These are phyloP conservation scores for Agrochola lychnidis DNA, from an alignment of 2,888 invertebrate genomes.

Conservation along the genomic window DNA sequence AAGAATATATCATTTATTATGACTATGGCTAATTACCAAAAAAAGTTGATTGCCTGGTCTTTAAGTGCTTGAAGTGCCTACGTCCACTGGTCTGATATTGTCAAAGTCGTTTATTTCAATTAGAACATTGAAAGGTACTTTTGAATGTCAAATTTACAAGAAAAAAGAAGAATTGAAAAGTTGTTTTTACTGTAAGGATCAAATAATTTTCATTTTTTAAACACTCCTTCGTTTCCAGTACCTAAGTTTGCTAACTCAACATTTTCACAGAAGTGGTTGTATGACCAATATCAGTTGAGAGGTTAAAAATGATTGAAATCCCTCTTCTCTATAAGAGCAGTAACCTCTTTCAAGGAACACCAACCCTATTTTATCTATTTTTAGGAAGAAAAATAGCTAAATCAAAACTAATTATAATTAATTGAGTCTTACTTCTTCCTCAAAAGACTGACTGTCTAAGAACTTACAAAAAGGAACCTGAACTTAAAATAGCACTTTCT, in stretches of 20 bases:
- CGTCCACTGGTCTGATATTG: background rate
- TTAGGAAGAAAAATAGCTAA: background rate
- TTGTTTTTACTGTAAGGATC: background rate
- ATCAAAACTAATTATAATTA: slow-evolving; percentile 11
- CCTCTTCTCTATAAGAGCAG: no score
- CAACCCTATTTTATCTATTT: background rate
- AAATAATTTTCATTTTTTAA: background rate
- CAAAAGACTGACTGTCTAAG: background rate
- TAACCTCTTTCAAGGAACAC: no score
- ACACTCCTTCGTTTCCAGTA: background rate
- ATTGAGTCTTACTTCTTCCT: background rate
- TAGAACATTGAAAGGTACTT: background rate
- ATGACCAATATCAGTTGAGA: no score
- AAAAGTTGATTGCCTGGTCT: background rate
- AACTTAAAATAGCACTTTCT: slow-evolving; percentile 14
- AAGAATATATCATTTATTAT: background rate
- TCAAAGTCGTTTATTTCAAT: background rate
- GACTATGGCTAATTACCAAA: background rate
- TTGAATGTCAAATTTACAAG: background rate
- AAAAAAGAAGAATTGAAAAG: background rate
- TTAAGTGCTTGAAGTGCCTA: no score
- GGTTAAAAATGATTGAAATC: no score
- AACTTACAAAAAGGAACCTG: slow-evolving; percentile 19
- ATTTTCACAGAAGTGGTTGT: no score
- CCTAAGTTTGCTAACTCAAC: background rate